phyloP scores from a whole-genome alignment of 2,888 invertebrate genomes.

The Eurytoma californica region DNA sequence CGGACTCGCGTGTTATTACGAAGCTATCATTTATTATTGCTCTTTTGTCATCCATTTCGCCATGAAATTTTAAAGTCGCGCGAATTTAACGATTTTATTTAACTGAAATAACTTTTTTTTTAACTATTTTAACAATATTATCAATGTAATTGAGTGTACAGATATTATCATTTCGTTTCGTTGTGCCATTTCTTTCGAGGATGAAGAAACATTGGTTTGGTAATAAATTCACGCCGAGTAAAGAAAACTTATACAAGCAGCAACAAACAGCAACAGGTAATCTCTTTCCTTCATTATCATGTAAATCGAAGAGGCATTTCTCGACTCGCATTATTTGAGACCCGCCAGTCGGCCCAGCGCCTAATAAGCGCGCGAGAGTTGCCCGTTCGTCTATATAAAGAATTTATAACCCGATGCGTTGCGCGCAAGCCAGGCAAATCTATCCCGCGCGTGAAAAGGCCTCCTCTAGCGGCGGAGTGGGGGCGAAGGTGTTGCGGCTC shows the following conservation, averaged over 20 bases:
- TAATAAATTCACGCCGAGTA: not conserved
- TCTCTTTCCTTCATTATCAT: slow-evolving; percentile 23
- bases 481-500: too few relatives aligned
- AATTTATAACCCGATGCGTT: not conserved
- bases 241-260: not conserved
- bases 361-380: slow-evolving; percentile 12
- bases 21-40: slow-evolving; percentile 26
- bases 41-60: slow-evolving; percentile 4
- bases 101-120: not conserved
- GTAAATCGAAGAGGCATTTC: slow-evolving; percentile 27
- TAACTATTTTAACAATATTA: not conserved
- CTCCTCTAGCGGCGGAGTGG: not conserved
- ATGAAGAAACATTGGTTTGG: not conserved
- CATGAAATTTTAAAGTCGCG: slow-evolving; percentile 15
- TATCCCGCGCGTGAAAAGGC: slow-evolving; percentile 11
- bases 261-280: not conserved
- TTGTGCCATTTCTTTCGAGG: too few relatives aligned
- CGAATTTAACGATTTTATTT: too few relatives aligned
- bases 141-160: too few relatives aligned
- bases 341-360: not conserved
- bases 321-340: not conserved
- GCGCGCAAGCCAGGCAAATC: slow-evolving; percentile 3
- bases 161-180: too few relatives aligned
- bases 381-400: too few relatives aligned
- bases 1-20: slow-evolving; percentile 38